Percentiles rank a stretch among this genome's conserved stretches.
Conservation (phyloP, 2,797 vertebrate species). For the Phoebastria nigripes region DNA sequence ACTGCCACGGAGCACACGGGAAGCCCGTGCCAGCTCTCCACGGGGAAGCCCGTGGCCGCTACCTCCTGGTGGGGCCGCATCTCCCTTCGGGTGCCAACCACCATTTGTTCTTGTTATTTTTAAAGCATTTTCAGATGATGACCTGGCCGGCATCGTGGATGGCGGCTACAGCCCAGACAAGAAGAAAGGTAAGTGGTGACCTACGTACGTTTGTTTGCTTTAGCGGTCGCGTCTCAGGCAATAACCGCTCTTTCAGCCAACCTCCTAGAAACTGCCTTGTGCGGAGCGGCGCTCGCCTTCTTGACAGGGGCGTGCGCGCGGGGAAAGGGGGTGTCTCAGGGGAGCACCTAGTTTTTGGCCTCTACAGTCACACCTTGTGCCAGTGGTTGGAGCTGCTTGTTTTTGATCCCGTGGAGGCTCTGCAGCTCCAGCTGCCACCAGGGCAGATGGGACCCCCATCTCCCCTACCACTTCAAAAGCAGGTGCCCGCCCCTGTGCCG, state of each 20-base stretch:
- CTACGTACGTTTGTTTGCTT: fast-evolving
- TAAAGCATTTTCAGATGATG: conserved; percentile 77
- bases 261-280: not conserved
- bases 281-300: not conserved
- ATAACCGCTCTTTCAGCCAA: not conserved
- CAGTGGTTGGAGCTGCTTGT: not conserved
- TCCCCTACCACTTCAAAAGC: fast-evolving
- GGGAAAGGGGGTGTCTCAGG: not conserved
- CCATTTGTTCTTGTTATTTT: not conserved
- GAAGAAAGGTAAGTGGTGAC: conserved; percentile 80
- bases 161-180: conserved; percentile 84
- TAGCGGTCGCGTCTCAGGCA: fast-evolving
- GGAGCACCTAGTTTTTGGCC: not conserved
- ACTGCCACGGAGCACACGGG: fast-evolving
- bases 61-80: fast-evolving
- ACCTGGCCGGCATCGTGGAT: conserved; percentile 71
- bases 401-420: fast-evolving
- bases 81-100: not conserved
- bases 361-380: not conserved
- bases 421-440: not conserved
- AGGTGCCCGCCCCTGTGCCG: not conserved
- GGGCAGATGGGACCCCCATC: fast-evolving
- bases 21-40: not conserved
- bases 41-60: fast-evolving
- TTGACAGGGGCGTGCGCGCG: fast-evolving